Conservation (phyloP, 2,888 invertebrate genomes). For the Agonum fuliginosum region DNA sequence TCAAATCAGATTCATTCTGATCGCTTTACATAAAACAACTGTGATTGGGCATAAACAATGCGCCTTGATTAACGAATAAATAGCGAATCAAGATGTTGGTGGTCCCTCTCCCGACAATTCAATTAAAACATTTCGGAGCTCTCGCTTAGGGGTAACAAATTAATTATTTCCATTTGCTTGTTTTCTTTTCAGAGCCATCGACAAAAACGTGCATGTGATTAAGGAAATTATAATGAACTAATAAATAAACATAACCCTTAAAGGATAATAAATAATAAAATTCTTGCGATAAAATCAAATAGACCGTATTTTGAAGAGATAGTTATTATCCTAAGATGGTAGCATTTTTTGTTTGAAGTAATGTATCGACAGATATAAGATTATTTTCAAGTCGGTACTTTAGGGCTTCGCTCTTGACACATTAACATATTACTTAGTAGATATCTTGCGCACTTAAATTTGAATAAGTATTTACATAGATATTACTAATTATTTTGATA, state of each 20-base stretch:
- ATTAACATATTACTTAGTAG: constrained; percentile 39
- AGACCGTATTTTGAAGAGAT: constrained; percentile 8
- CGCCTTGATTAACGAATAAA: constrained; percentile 57
- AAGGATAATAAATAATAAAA: constrained; percentile 51
- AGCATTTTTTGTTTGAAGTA: constrained; percentile 1
- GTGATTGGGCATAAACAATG: constrained; percentile 59
- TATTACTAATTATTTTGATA: constrained; percentile 40
- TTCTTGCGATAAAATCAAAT: constrained; percentile 49
- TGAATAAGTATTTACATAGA: constrained; percentile 46
- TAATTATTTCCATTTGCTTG: background rate
- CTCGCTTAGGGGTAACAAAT: background rate
- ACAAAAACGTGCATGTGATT: constrained; percentile 41
- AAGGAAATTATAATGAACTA: constrained; percentile 51
- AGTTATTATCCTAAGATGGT: constrained; percentile 25
- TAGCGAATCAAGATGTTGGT: constrained; percentile 47
- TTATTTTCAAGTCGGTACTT: constrained; percentile 1
- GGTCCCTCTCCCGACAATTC: constrained; percentile 38
- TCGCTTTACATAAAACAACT: constrained; percentile 57
- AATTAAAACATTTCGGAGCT: constrained; percentile 29
- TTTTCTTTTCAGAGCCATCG: background rate
- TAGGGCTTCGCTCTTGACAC: background rate
- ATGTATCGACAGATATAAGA: constrained; percentile 11
- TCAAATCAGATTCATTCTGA: constrained; percentile 56
- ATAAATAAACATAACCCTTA: constrained; percentile 49
- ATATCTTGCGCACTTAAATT: constrained; percentile 35